A percentile compares a stretch with the other conserved stretches of the same genome.
phyloP scores from a whole-genome alignment of 2,113 vertebrate species.

The Actenoides hombroni region DNA sequence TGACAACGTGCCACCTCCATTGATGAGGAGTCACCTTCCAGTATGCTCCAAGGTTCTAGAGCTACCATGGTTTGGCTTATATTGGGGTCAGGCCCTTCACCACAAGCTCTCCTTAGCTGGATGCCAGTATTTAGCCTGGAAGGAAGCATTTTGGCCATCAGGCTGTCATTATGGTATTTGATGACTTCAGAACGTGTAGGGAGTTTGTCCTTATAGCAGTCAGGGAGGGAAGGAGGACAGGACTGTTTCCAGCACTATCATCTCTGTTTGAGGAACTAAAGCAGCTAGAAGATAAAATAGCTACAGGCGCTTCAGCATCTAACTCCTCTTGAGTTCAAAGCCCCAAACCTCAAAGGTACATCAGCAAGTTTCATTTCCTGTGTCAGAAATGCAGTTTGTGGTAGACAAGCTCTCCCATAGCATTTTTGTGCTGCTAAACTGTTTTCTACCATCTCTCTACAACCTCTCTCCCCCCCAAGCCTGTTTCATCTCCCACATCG shows the following conservation, averaged over 20 bases:
- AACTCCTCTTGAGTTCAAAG: background rate
- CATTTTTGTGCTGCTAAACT: background rate
- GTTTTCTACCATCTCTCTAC: background rate
- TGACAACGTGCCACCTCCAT: background rate
- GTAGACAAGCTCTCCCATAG: background rate
- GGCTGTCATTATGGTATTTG: background rate
- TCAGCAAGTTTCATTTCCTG: slow-evolving; percentile 43
- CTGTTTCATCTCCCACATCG: background rate
- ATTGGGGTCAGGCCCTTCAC: background rate
- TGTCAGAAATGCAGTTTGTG: background rate
- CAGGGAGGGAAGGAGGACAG: background rate
- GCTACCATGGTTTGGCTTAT: rapidly evolving
- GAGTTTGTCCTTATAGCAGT: background rate
- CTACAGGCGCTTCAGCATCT: background rate
- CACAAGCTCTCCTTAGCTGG: background rate
- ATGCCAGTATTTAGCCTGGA: background rate
- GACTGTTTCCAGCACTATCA: background rate
- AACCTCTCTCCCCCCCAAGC: background rate
- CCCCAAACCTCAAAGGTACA: background rate
- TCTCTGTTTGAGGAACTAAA: background rate
- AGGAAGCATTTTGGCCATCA: background rate
- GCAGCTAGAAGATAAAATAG: background rate
- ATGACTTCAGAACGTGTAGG: background rate
- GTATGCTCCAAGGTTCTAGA: background rate
- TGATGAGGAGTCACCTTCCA: background rate